Conservation (phyloP, 2,797 vertebrate genomes). For the Bradypodion ventrale region DNA sequence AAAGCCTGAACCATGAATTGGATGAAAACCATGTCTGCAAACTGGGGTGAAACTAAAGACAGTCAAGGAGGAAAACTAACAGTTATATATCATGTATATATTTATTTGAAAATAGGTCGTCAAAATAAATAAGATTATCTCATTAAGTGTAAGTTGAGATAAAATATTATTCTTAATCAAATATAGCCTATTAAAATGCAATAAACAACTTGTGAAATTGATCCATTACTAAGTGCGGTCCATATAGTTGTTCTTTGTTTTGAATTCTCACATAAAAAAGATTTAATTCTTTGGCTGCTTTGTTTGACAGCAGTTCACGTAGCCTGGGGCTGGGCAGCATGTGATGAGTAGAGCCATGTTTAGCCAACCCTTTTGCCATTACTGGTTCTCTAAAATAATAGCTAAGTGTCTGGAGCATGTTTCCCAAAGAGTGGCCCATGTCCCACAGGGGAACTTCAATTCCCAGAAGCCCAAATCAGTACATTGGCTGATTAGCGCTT, state of each 20-base stretch:
- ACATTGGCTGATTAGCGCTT: too few relatives aligned
- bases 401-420: background rate
- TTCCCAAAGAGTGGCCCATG: too few relatives aligned
- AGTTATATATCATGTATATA: background rate
- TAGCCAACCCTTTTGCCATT: background rate
- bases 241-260: background rate
- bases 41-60: background rate
- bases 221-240: background rate
- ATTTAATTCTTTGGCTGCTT: background rate
- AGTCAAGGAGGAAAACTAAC: background rate
- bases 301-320: background rate
- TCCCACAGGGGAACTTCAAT: too few relatives aligned
- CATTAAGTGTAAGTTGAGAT: background rate
- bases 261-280: background rate
- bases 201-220: background rate
- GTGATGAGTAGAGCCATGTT: background rate
- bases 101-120: background rate
- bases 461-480: too few relatives aligned
- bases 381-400: background rate
- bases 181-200: background rate
- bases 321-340: background rate
- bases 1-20: fast-evolving
- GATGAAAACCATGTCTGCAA: background rate
- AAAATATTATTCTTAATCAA: background rate
- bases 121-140: background rate